A percentile compares a stretch with the other conserved stretches of the same genome.
phyloP scores from a whole-genome alignment of 2,888 invertebrate genomes.

The Ernsta delagoae region DNA sequence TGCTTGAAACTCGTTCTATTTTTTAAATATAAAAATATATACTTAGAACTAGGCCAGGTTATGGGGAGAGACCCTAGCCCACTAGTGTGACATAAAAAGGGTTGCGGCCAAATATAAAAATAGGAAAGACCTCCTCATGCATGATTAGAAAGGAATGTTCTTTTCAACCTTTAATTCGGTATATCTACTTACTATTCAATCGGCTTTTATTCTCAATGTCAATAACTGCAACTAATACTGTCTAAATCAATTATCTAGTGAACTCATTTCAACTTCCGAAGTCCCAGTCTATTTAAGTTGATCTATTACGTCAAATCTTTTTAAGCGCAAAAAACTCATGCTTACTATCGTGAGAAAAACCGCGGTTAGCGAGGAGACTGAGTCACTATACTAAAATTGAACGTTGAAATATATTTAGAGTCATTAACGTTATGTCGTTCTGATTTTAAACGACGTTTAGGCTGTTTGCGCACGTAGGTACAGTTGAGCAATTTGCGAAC shows the following conservation, averaged over 20 bases:
- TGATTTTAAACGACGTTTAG: constrained; percentile 15
- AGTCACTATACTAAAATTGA: constrained; percentile 31
- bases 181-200: too few species aligned
- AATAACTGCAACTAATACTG: neutral
- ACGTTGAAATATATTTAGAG: constrained; percentile 25
- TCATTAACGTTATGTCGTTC: constrained; percentile 13
- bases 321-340: constrained; percentile 25
- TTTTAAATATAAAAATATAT: too few species aligned
- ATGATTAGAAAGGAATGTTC: too few species aligned
- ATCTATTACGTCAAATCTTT: constrained; percentile 26
- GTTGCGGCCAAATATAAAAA: too few species aligned
- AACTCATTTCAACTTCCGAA: constrained; percentile 1
- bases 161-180: too few species aligned
- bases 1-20: too few species aligned
- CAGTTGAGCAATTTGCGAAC: neutral
- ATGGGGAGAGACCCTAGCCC: too few species aligned
- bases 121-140: too few species aligned
- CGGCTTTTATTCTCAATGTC: neutral
- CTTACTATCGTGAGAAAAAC: constrained; percentile 35
- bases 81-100: too few species aligned
- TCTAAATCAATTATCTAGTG: constrained; percentile 2
- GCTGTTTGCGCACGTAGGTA: neutral
- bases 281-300: constrained; percentile 12
- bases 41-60: too few species aligned
- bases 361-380: constrained; percentile 20